Conservation (phyloP, 2,113 vertebrate genomes). For the Thymallus thymallus region DNA sequence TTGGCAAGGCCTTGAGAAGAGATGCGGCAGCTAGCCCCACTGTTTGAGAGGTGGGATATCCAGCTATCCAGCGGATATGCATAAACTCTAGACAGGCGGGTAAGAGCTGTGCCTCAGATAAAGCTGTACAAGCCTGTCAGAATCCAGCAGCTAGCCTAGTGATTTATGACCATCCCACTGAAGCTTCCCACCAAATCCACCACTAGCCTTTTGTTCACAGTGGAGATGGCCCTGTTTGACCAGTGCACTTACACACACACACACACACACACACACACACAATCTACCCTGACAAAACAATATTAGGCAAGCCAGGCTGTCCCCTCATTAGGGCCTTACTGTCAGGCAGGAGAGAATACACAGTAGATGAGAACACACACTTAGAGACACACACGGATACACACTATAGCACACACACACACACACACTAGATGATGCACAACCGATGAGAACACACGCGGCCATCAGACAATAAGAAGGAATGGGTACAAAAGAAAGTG, state of each 20-base stretch:
- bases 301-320: not conserved
- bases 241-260: slow-evolving; percentile 4
- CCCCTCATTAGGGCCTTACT: not conserved
- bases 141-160: slow-evolving; percentile 61
- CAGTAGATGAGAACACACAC: slow-evolving; percentile 52
- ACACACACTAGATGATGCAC: too few species aligned
- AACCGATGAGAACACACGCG: not conserved
- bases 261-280: not conserved
- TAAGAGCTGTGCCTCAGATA: slow-evolving; percentile 54
- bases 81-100: slow-evolving; percentile 57
- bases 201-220: slow-evolving; percentile 57
- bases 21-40: slow-evolving; percentile 18
- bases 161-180: slow-evolving; percentile 71
- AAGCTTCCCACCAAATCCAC: slow-evolving; percentile 62
- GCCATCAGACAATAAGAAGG: not conserved
- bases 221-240: slow-evolving; percentile 21
- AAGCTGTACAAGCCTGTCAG: slow-evolving; percentile 69
- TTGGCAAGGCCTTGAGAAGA: slow-evolving; percentile 59
- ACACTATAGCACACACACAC: too few species aligned
- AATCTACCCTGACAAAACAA: not conserved
- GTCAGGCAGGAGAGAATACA: slow-evolving; percentile 34
- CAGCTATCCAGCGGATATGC: slow-evolving; percentile 64
- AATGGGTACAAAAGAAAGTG: not conserved
- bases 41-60: not conserved
- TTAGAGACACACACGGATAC: too few species aligned